Evolutionary conservation across 2,113 vertebrate genomes (phyloP).

Genomic region (Vanacampus margaritifer): DNA sequence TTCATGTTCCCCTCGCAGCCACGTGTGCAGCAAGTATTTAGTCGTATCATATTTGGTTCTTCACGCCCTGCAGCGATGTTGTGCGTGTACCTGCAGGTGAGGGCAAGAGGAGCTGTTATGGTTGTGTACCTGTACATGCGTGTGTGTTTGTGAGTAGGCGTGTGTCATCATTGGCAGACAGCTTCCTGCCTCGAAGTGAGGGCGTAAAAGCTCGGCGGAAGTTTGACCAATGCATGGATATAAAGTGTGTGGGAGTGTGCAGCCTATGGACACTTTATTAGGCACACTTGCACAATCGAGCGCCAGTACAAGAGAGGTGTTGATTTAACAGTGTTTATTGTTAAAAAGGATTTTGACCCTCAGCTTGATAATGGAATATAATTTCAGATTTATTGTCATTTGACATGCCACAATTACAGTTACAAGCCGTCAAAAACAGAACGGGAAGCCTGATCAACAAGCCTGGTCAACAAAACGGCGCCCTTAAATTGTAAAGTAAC

Average conservation of each 20-base stretch:
- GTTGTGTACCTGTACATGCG: constrained; percentile 5
- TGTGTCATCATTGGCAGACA: constrained; percentile 31
- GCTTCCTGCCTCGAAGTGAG: constrained; percentile 26
- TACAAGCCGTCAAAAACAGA: too few species aligned
- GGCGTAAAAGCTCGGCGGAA: background rate
- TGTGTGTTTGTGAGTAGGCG: constrained; percentile 4
- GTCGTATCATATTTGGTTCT: constrained; percentile 2
- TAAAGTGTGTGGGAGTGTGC: background rate
- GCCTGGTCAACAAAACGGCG: too few species aligned
- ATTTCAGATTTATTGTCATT: too few species aligned
- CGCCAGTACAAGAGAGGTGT: background rate
- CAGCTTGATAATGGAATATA: too few species aligned
- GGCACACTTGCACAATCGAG: background rate
- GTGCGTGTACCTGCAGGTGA: constrained; percentile 47
- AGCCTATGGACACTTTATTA: background rate
- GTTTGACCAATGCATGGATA: background rate
- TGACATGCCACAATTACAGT: too few species aligned
- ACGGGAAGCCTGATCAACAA: too few species aligned
- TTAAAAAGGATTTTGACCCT: too few species aligned
- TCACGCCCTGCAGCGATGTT: constrained; percentile 11
- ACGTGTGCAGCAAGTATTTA: constrained; percentile 14
- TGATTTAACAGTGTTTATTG: background rate
- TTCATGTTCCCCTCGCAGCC: constrained; percentile 4
- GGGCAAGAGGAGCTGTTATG: constrained; percentile 15
- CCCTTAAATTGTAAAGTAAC: too few species aligned